Conservation (phyloP, 2,888 invertebrate genomes). For the Aleiodes alternator region DNA sequence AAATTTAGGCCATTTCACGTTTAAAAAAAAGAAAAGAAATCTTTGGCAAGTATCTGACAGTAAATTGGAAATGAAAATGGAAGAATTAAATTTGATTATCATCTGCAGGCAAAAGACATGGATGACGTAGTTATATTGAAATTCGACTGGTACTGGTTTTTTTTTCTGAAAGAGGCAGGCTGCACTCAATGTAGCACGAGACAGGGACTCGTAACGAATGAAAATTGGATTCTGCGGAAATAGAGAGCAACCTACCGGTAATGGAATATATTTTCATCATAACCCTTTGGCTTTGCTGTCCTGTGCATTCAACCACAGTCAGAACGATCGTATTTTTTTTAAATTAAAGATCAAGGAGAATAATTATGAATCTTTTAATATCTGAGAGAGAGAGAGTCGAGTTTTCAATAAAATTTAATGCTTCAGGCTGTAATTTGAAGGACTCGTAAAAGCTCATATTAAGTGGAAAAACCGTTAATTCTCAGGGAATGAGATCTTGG, state of each 20-base stretch:
- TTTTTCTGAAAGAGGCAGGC: constrained; percentile 38
- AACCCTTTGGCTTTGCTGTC: constrained; percentile 35
- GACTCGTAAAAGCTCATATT: constrained; percentile 12
- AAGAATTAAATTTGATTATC: constrained; percentile 29
- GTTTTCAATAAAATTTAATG: constrained; percentile 13
- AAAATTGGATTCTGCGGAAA: constrained; percentile 58
- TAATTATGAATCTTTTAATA: constrained; percentile 53
- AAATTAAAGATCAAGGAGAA: constrained; percentile 53
- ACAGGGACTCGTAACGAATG: constrained; percentile 52
- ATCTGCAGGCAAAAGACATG: neutral
- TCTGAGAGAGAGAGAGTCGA: constrained; percentile 10
- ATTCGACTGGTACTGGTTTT: constrained; percentile 19
- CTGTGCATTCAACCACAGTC: constrained; percentile 44
- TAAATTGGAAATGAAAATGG: neutral
- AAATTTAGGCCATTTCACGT: too few relatives aligned
- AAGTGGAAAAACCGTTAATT: neutral
- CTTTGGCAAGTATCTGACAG: too few relatives aligned
- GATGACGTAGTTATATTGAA: constrained; percentile 8
- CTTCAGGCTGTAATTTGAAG: neutral
- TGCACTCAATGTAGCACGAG: constrained; percentile 15
- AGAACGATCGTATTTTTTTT: constrained; percentile 47
- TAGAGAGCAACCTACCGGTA: constrained; percentile 46
- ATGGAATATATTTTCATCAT: constrained; percentile 55
- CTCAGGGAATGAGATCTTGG: constrained; percentile 23
- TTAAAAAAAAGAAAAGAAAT: too few relatives aligned